Percentiles rank a stretch among this genome's conserved stretches.
phyloP scores from a whole-genome alignment of 2,888 invertebrate genomes.

The Dorcus parallelipipedus region DNA sequence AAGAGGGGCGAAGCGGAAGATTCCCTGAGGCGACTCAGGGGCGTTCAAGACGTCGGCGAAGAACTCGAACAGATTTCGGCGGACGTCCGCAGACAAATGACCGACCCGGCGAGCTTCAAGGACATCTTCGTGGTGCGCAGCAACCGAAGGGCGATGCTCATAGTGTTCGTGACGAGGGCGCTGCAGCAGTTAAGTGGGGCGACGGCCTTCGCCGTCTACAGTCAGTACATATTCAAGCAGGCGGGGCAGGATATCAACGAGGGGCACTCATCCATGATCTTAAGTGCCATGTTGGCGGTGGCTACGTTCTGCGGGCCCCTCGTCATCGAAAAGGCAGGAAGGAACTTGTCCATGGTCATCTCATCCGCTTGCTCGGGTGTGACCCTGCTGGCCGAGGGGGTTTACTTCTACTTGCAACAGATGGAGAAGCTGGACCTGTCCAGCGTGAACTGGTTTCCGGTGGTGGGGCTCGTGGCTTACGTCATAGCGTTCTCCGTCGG shows the following conservation, averaged over 20 bases:
- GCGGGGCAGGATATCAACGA: conserved; percentile 37
- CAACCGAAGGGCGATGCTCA: conserved; percentile 35
- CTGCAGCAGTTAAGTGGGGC: conserved; percentile 39
- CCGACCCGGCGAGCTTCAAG: conserved; percentile 33
- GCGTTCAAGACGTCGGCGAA: conserved; percentile 31
- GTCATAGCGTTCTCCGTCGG: conserved; percentile 30
- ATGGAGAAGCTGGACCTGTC: conserved; percentile 21
- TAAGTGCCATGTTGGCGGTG: conserved; percentile 23
- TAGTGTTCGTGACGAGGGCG: conserved; percentile 29
- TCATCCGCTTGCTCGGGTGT: conserved; percentile 31
- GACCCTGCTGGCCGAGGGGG: conserved; percentile 27
- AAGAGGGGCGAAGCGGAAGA: conserved; percentile 29
- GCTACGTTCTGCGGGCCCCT: conserved; percentile 23
- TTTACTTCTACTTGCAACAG: conserved; percentile 34
- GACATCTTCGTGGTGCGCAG: conserved; percentile 34
- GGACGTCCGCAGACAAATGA: conserved; percentile 37
- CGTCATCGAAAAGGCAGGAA: conserved; percentile 34
- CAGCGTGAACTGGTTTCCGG: conserved; percentile 24
- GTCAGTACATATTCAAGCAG: conserved; percentile 39
- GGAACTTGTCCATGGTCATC: conserved; percentile 31
- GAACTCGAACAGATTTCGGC: conserved; percentile 31
- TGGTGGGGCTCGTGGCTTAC: conserved; percentile 26
- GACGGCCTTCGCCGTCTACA: conserved; percentile 34
- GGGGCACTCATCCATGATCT: conserved; percentile 36
- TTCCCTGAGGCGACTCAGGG: conserved; percentile 31